These are phyloP conservation scores for Poicephalus gulielmi DNA, from an alignment of 2,113 vertebrate genomes.

Conservation along the genomic window DNA sequence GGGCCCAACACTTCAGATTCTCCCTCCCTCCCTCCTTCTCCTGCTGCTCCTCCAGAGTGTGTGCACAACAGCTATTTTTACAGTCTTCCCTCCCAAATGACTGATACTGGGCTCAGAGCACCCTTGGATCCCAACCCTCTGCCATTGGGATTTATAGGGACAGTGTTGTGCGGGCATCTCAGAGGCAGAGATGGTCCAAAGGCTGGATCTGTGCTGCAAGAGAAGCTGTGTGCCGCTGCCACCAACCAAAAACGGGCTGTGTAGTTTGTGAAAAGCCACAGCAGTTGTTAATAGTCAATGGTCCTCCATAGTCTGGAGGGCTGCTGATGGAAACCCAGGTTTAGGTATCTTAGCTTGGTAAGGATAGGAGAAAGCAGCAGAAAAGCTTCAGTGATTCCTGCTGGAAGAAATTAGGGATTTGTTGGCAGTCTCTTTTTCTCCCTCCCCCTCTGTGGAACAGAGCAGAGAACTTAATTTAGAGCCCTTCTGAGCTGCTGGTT, in stretches of 20 bases:
- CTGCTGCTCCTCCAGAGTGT: slow-evolving; percentile 28
- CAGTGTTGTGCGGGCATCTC: neutral
- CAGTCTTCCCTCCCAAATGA: neutral
- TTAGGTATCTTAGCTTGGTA: neutral
- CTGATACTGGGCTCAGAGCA: neutral
- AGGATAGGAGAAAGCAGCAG: neutral
- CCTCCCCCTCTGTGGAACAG: neutral
- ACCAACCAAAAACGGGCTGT: neutral
- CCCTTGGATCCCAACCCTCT: neutral
- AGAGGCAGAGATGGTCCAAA: neutral
- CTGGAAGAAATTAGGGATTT: neutral
- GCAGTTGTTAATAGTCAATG: neutral
- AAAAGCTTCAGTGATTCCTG: neutral
- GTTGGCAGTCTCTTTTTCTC: neutral
- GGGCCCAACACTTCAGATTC: slow-evolving; percentile 46
- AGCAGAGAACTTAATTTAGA: slow-evolving; percentile 58
- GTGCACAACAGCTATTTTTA: slow-evolving; percentile 1
- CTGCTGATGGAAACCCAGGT: neutral
- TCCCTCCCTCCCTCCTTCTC: neutral
- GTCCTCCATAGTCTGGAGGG: rapidly evolving
- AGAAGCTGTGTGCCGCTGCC: neutral
- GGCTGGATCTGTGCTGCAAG: neutral
- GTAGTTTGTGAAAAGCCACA: neutral
- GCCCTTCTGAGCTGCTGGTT: neutral
- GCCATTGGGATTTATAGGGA: neutral